These are phyloP conservation scores for Mesitornis unicolor DNA, from an alignment of 2,113 vertebrate species.

Conservation along the genomic window DNA sequence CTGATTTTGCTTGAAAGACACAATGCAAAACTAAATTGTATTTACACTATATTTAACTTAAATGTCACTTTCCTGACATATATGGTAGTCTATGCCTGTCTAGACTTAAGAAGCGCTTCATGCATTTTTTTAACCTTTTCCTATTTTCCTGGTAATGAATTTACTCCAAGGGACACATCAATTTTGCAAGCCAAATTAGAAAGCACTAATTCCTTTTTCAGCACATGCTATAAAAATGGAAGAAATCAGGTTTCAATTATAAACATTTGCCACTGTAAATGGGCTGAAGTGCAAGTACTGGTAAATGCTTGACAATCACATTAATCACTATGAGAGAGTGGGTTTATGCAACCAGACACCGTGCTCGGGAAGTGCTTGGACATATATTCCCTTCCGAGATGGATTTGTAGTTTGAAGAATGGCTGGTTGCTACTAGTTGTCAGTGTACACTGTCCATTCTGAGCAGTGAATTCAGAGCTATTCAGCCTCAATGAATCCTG, in stretches of 20 bases:
- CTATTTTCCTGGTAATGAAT: not conserved
- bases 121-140: not conserved
- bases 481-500: conserved; percentile 37
- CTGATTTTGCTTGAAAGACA: not conserved
- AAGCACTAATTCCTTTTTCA: not conserved
- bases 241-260: not conserved
- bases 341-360: not conserved
- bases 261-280: not conserved
- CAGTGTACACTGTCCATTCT: conserved; percentile 10
- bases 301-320: conserved; percentile 8
- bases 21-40: not conserved
- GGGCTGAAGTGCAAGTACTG: not conserved
- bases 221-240: not conserved
- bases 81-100: not conserved
- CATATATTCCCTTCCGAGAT: not conserved
- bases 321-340: not conserved
- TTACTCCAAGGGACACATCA: not conserved
- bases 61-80: not conserved
- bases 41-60: not conserved
- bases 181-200: not conserved
- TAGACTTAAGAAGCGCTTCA: not conserved
- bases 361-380: conserved; percentile 22
- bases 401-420: not conserved
- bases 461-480: not conserved
- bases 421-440: conserved; percentile 23